Evolutionary conservation across 2,113 vertebrate genomes (phyloP), one percentile per base, ranked within the genome.

Genomic region (Podiceps cristatus): DNA sequence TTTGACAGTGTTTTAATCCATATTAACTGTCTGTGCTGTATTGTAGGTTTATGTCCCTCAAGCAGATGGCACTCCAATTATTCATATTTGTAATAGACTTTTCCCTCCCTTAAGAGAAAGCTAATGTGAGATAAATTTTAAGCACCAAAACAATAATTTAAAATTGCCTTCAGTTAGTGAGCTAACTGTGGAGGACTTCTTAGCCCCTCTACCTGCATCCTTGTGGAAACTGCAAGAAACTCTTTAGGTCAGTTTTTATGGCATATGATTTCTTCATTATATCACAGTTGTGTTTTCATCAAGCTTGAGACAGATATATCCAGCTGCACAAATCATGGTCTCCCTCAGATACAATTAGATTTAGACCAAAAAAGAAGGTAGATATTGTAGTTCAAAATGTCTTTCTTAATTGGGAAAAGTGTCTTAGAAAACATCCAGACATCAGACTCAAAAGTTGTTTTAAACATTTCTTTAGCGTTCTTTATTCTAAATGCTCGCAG

Each of bases 51-150:
- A 88, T 74, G 64, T 93, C 81, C 72, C 81, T 77, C 87, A 96
- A 96, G 89, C 94, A 96, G 94, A 94, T 93, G 89, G 78, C 55
- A 95, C 47, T 71, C 62, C 37, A 79, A 49, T 94, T 96, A 93
- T 62, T 96, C 66, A 82, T 73, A 77, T 72, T 50, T 85, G 50
- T 45, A 92, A 92, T 2, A 59, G 53, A 37, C 45, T 93, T 76
- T 45, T 16, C 8, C 13, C 35, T 6, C 35, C 19, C 35, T 59
- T 71, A 71, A 76, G 5, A 60, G 33, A 76, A 91, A 83, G 49
- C 10, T 67, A 45, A 78, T 19, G 28, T 47, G 64, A 87, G 25
- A 31, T 37, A 90, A 72, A 94, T 76, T 78, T 64, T 88, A 83
- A 85, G 24, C 45, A 77, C 6, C 35, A 86, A 92, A 66, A 7